phyloP scores from a whole-genome alignment of 2,797 vertebrate species.

The Rhincodon typus region DNA sequence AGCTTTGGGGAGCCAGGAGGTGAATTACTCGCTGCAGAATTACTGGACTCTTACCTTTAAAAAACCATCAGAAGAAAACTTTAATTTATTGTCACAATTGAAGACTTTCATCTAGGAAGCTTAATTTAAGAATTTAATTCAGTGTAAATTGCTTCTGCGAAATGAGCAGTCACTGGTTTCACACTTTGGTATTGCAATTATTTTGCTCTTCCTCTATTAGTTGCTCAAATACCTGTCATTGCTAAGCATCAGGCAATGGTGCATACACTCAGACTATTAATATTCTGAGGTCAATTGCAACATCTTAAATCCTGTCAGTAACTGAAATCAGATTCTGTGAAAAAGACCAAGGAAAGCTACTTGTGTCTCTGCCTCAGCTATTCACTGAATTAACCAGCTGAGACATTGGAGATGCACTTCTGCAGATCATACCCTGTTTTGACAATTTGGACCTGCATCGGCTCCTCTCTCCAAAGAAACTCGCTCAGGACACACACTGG shows the following conservation, averaged over 20 bases:
- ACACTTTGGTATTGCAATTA: background rate
- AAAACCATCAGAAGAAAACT: background rate
- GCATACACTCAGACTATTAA: background rate
- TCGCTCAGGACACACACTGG: background rate
- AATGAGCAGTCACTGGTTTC: background rate
- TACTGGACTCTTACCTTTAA: no score
- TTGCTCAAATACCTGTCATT: background rate
- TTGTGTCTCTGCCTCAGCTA: background rate
- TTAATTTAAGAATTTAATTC: background rate
- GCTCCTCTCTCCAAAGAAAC: background rate
- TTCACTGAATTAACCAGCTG: background rate
- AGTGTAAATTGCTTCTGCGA: background rate
- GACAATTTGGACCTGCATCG: background rate
- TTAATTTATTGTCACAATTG: background rate
- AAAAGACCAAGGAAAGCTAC: background rate
- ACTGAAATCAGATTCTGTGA: background rate
- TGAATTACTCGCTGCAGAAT: no score
- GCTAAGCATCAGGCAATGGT: background rate
- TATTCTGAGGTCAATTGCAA: background rate
- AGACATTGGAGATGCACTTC: background rate
- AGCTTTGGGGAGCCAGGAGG: no score
- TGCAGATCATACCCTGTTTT: background rate
- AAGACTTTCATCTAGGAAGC: background rate
- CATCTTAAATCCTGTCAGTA: background rate
- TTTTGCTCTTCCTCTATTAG: background rate